A percentile compares a stretch with the other conserved stretches of the same genome.
Conservation (phyloP, 1,140 invertebrate species). For the Amphibalanus amphitrite region DNA sequence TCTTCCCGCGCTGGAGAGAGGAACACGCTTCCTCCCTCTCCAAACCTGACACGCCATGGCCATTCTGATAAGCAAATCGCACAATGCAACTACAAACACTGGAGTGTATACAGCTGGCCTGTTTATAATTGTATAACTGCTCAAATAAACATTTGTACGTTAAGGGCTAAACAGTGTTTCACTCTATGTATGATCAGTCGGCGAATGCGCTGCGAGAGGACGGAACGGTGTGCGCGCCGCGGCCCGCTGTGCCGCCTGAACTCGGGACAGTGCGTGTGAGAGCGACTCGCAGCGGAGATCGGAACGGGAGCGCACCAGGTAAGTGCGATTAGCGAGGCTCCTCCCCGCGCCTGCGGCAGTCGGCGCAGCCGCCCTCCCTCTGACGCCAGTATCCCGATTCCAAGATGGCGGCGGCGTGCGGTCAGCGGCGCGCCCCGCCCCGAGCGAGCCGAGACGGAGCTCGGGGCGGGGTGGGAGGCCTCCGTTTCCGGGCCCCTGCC, state of each 20-base stretch:
- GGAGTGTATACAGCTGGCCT: not conserved
- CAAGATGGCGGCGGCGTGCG: not conserved
- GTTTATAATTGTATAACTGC: slow-evolving; percentile 2
- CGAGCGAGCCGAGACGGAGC: not conserved
- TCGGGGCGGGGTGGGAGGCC: too few relatives aligned
- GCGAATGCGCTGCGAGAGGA: not conserved
- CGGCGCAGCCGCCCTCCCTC: too few relatives aligned
- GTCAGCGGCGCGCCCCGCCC: not conserved
- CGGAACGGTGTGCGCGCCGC: not conserved
- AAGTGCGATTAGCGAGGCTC: not conserved
- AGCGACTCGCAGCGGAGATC: too few relatives aligned
- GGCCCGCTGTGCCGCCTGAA: too few relatives aligned
- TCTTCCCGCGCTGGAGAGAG: not conserved
- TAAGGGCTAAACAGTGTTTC: not conserved
- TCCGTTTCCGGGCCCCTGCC: too few relatives aligned
- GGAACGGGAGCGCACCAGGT: too few relatives aligned
- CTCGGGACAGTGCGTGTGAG: too few relatives aligned
- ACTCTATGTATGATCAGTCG: slow-evolving; percentile 1
- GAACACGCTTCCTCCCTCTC: not conserved
- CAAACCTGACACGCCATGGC: not conserved
- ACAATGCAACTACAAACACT: slow-evolving; percentile 1
- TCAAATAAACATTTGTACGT: slow-evolving; percentile 2
- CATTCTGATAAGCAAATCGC: slow-evolving; percentile 1
- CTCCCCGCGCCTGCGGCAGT: too few relatives aligned
- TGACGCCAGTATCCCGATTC: too few relatives aligned